These are phyloP conservation scores for Hybognathus amarus DNA, from an alignment of 2,797 vertebrate species.

Conservation along the genomic window DNA sequence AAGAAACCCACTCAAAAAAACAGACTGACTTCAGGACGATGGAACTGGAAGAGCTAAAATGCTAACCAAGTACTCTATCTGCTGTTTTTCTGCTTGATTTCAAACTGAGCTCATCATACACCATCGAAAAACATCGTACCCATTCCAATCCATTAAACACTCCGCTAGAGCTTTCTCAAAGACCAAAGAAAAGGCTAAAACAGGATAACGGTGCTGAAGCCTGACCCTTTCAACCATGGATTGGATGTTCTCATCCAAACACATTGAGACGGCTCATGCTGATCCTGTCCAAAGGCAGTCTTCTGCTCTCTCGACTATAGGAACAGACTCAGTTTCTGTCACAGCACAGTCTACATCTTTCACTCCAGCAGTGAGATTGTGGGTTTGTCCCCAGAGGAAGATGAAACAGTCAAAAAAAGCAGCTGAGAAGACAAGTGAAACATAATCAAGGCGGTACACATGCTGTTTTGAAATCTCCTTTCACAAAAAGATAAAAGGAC, in stretches of 20 bases:
- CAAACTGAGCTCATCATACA: not conserved
- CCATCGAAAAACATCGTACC: not conserved
- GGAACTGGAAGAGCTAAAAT: not conserved
- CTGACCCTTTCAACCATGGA: slow-evolving; percentile 4
- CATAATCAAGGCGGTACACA: not conserved
- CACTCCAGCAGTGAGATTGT: slow-evolving; percentile 1
- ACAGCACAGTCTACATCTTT: not conserved
- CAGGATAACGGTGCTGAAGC: not conserved
- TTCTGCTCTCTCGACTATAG: not conserved
- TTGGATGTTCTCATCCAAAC: not conserved
- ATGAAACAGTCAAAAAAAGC: slow-evolving; percentile 8
- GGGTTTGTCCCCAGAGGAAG: slow-evolving; percentile 16
- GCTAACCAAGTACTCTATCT: not conserved
- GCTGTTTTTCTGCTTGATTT: not conserved
- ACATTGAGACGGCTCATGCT: not conserved
- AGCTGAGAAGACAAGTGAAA: slow-evolving; percentile 5
- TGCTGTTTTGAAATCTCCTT: slow-evolving; percentile 15
- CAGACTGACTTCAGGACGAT: too few relatives aligned
- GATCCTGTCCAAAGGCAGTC: not conserved
- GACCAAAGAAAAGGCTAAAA: not conserved
- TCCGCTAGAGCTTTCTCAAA: not conserved
- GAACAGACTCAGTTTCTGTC: too few relatives aligned
- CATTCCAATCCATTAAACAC: slow-evolving; percentile 14
- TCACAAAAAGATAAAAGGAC: slow-evolving; percentile 15
- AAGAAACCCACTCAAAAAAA: not conserved